Evolutionary conservation across 2,113 vertebrate genomes (phyloP).

Genomic region (Nicator chloris): DNA sequence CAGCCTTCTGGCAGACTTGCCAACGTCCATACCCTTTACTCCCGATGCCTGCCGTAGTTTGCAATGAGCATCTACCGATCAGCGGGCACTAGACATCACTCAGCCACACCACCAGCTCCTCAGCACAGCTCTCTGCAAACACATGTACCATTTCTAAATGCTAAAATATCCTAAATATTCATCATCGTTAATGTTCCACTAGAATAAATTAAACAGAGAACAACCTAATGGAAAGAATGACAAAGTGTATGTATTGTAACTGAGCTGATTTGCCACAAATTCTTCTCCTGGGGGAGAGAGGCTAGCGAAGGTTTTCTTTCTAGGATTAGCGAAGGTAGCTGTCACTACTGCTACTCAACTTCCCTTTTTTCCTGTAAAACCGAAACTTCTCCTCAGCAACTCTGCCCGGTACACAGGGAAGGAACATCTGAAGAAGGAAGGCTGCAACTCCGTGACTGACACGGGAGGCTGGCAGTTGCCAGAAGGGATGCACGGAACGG

Average conservation of each 20-base stretch:
- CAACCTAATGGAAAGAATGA: not conserved
- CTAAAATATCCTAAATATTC: not conserved
- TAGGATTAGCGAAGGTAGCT: not conserved
- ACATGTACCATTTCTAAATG: not conserved
- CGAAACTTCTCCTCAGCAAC: not conserved
- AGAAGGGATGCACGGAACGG: not conserved
- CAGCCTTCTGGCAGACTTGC: not conserved
- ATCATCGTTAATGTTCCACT: not conserved
- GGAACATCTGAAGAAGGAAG: not conserved
- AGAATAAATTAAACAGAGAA: not conserved
- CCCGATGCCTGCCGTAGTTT: not conserved
- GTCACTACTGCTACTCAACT: not conserved
- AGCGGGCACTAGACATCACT: not conserved
- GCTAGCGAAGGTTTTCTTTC: not conserved
- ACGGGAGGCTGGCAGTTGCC: not conserved
- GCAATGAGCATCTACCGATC: not conserved
- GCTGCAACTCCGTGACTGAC: not conserved
- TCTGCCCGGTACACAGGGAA: not conserved
- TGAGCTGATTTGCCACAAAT: not conserved
- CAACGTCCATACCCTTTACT: not conserved
- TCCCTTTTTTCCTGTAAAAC: not conserved
- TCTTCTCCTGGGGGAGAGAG: not conserved
- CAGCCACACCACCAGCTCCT: fast-evolving
- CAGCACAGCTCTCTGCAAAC: not conserved
- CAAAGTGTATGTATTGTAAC: not conserved